Percentiles rank a stretch among this genome's conserved stretches.
phyloP scores from a whole-genome alignment of 2,113 vertebrate genomes.

The Collichthys lucidus region DNA sequence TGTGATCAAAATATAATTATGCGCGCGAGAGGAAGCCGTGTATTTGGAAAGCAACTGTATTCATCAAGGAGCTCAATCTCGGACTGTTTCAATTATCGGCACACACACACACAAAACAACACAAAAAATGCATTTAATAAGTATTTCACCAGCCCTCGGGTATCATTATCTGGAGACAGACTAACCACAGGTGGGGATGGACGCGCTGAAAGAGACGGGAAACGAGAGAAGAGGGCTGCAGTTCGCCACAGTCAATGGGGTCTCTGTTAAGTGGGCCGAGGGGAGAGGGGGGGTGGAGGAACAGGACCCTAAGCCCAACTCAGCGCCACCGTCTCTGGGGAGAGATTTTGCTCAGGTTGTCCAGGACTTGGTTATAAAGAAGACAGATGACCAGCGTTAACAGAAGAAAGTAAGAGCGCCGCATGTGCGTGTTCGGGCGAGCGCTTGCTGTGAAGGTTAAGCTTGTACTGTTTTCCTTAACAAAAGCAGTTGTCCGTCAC shows the following conservation, averaged over 20 bases:
- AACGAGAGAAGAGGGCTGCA: slow-evolving; percentile 68
- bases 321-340: slow-evolving; percentile 24
- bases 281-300: background rate
- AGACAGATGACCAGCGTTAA: slow-evolving; percentile 21
- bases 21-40: background rate
- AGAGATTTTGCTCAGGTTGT: slow-evolving; percentile 36
- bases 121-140: slow-evolving; percentile 10
- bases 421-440: background rate
- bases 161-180: slow-evolving; percentile 56
- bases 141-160: slow-evolving; percentile 19
- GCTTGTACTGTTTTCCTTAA: slow-evolving; percentile 4
- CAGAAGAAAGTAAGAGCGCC: background rate
- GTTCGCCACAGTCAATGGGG: slow-evolving; percentile 70
- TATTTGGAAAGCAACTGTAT: background rate
- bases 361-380: slow-evolving; percentile 29
- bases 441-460: slow-evolving; percentile 12
- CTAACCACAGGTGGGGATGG: slow-evolving; percentile 60
- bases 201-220: slow-evolving; percentile 51
- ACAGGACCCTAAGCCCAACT: slow-evolving; percentile 16
- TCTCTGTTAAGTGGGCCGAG: slow-evolving; percentile 66
- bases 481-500: background rate
- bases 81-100: slow-evolving; percentile 3
- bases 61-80: background rate
- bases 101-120: background rate
- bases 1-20: background rate